These are phyloP conservation scores for Euura lappo DNA, from an alignment of 1,140 invertebrate genomes.

Conservation along the genomic window DNA sequence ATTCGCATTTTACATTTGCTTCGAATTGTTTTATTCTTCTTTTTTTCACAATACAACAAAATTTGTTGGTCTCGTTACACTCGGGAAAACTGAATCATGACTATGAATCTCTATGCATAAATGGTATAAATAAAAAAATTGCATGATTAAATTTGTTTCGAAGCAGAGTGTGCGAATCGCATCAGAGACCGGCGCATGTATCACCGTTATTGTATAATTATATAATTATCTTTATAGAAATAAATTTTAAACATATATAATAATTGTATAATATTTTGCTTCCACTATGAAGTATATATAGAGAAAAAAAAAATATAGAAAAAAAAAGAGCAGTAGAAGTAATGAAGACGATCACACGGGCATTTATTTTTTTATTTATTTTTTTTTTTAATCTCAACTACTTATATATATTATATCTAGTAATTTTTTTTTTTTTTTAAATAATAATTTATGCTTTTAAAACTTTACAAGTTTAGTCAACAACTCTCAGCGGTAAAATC, in stretches of 20 bases:
- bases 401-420: background rate
- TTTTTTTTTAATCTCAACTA: too few species aligned
- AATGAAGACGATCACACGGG: conserved; percentile 19
- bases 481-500: conserved; percentile 55
- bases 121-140: too few species aligned
- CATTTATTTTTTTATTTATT: conserved; percentile 35
- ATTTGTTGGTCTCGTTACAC: background rate
- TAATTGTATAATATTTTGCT: background rate
- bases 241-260: background rate
- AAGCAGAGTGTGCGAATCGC: background rate
- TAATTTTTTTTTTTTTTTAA: background rate
- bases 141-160: too few species aligned
- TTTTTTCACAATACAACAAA: too few species aligned
- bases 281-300: background rate
- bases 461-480: conserved; percentile 56
- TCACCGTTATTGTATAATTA: background rate
- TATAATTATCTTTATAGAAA: background rate
- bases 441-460: conserved; percentile 55
- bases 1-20: background rate
- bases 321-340: background rate
- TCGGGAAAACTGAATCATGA: too few species aligned
- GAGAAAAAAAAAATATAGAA: background rate
- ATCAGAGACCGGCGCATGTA: background rate
- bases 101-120: too few species aligned
- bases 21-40: background rate